These are phyloP conservation scores for Acleris sparsana DNA, from an alignment of 2,888 invertebrate genomes.

Conservation along the genomic window DNA sequence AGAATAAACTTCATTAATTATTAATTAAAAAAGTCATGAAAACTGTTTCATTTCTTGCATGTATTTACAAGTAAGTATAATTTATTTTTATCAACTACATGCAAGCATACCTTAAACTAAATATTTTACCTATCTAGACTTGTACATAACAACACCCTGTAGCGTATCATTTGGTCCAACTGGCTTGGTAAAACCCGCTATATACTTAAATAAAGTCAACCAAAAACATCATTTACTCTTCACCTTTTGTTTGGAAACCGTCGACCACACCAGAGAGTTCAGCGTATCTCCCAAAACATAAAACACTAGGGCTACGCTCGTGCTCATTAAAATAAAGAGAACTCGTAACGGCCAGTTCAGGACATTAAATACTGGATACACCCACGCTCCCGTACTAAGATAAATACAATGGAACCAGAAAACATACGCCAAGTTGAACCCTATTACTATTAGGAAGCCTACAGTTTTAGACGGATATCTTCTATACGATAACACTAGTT, in stretches of 20 bases:
- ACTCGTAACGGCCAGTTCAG: slow-evolving; percentile 19
- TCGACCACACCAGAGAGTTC: slow-evolving; percentile 27
- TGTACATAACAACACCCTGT: no score
- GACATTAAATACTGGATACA: slow-evolving; percentile 26
- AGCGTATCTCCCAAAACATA: slow-evolving; percentile 27
- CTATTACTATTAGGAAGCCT: slow-evolving; percentile 11
- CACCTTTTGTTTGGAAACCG: slow-evolving; percentile 16
- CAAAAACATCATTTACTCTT: slow-evolving; percentile 20
- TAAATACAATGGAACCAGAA: slow-evolving; percentile 24
- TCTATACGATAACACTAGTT: slow-evolving; percentile 21
- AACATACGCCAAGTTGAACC: slow-evolving; percentile 16
- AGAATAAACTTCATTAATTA: no score
- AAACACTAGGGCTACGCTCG: slow-evolving; percentile 6
- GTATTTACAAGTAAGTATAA: no score
- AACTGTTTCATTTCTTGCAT: no score
- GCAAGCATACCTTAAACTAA: no score
- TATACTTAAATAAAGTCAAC: no score
- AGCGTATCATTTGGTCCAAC: no score
- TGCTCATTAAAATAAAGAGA: slow-evolving; percentile 9
- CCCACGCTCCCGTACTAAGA: slow-evolving; percentile 25
- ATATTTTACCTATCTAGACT: neutral
- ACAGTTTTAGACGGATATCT: slow-evolving; percentile 11
- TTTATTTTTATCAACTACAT: no score
- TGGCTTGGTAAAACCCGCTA: no score
- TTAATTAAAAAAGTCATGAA: no score